phyloP scores from a whole-genome alignment of 2,797 vertebrate genomes.

The Artibeus jamaicensis region DNA sequence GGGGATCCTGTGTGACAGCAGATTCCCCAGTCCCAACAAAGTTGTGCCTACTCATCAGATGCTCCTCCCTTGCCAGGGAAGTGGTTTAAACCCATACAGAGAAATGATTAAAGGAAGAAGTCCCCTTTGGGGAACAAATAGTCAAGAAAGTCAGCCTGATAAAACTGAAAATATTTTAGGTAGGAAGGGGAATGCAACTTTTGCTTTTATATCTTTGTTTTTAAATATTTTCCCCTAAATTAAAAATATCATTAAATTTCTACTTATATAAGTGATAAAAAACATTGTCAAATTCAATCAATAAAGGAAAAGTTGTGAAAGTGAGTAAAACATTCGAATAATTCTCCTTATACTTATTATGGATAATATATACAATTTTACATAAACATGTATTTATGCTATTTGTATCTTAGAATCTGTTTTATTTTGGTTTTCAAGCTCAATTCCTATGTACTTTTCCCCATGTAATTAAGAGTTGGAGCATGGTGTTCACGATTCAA shows the following conservation, averaged over 20 bases:
- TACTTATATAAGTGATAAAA: background rate
- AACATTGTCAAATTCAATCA: background rate
- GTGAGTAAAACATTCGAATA: background rate
- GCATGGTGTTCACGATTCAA: background rate
- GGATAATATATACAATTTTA: background rate
- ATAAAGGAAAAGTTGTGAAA: background rate
- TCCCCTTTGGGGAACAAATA: background rate
- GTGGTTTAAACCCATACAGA: background rate
- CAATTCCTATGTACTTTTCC: background rate
- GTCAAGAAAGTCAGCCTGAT: background rate
- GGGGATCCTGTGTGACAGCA: background rate
- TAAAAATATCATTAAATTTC: background rate
- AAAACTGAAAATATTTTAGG: background rate
- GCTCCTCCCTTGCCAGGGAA: background rate
- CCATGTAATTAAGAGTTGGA: background rate
- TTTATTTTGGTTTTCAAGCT: background rate
- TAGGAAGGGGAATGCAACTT: background rate
- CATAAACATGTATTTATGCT: background rate
- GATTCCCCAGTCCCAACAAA: background rate
- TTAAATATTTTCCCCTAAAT: background rate
- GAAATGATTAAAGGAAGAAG: background rate
- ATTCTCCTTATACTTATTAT: background rate
- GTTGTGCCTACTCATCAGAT: background rate
- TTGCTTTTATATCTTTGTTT: background rate
- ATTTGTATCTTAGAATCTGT: background rate